Base-by-base conservation (phyloP, 2,113 vertebrate genomes). In the Chascanopsetta lugubris region DNA sequence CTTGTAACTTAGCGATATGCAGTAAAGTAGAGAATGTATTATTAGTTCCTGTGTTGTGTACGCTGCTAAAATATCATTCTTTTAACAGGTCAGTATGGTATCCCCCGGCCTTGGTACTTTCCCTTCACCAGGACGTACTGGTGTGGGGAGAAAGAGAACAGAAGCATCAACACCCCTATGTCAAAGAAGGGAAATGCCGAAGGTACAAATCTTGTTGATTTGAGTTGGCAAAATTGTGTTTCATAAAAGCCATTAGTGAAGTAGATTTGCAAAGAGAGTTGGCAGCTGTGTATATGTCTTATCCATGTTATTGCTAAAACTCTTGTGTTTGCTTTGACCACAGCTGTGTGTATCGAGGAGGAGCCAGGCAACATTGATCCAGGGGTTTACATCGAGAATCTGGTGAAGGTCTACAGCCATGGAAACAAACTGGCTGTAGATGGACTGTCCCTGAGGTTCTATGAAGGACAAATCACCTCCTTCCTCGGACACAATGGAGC, bases 401-500 rank as follows among this genome's bases (percentile, higher is more conserved):
- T 99, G 71, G 93, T 98, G 63, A 99, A 99, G 77, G 93, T 99
- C 79, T 99, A 99, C 85, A 95, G 94, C 69, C 92, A 97, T 34
- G 96, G 97, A 65, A 96, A 96, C 80, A 99, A 99, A 70, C 91
- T 97, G 84, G 97, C 97, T 2, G 94, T 99, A 0, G 97, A 99
- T 60, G 97, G 94, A 42, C 91, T 99, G 54, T 94, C 93, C 0
- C 87, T 99, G 56, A 96, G 95, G 73, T 99, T 99, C 88, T 99
- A 98, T 0, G 95, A 98, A 77, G 96, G 95, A 26, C 97, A 99
- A 78, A 99, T 99, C 77, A 98, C 97, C 2, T 99, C 97, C 15
- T 99, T 99, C 82, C 87, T 99, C 25, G 97, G 97, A 18, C 97
- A 99, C 89, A 99, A 99, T 1, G 97, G 97, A 88, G 97, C 97